Evolutionary conservation across 2,888 invertebrate species (phyloP), one percentile per base, ranked within the genome.

Genomic region (Melinopterus prodromus): DNA sequence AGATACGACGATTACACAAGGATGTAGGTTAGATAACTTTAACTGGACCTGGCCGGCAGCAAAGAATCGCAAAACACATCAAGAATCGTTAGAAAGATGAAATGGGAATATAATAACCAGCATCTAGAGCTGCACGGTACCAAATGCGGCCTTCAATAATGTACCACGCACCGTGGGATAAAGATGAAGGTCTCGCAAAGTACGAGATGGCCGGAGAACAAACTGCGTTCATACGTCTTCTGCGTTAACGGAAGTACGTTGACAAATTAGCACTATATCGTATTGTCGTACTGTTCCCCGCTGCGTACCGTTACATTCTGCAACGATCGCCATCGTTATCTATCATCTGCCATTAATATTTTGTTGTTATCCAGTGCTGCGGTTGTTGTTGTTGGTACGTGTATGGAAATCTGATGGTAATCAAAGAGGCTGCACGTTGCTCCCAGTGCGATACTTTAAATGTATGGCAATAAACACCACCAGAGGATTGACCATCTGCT

Each of bases 231-330:
- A 53, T 53, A 53, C 53, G 5, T 53, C 53, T 53, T 53, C 53
- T 74, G 37, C 35, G 74, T 36, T 74, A 74, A 74, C 74, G 74
- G 74, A 74, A 74, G 74, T 74, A 35, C 37, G 74, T 74, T 37
- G 74, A 74, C 74, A 74, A 74, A 74, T 74, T 74, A 74, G 37
- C 74, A 35, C 37, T 74, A 74, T 74, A 74, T 74, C 74, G 74
- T 35, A 74, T 74, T 74, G 74, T 74, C 74, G 74, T 37, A 37
- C 15, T 36, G 53, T 37, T 36, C 35, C 74, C 37, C 26, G 36
- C 74, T 74, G 36, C 26, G 74, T 74, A 74, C 74, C 35, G 74
- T 74, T 74, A 74, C 36, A 26, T 74, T 74, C 35, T 74, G 74
- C 36, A 12, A 35, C 35, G 35, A 35, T 35, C 74, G 26, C 36